Evolutionary conservation across 2,797 vertebrate genomes (phyloP).

Genomic region (Pipistrellus kuhlii): DNA sequence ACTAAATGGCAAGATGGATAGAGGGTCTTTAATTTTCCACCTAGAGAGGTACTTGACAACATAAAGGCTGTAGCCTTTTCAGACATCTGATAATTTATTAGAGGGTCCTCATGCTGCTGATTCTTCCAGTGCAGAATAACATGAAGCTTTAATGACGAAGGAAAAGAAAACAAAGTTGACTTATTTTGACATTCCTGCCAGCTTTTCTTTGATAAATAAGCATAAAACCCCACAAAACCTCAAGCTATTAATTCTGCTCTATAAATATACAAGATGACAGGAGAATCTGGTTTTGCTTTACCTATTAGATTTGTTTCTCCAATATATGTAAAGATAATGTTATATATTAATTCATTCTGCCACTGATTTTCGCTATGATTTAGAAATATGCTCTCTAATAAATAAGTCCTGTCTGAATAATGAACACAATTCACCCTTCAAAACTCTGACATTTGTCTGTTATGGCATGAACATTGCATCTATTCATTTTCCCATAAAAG

Average conservation of each 20-base stretch:
- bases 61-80: neutral
- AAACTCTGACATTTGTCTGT: constrained; percentile 42
- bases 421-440: constrained; percentile 46
- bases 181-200: neutral
- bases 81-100: neutral
- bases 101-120: neutral
- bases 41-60: neutral
- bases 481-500: constrained; percentile 53
- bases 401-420: constrained; percentile 60
- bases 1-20: neutral
- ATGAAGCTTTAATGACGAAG: neutral
- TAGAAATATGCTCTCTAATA: constrained; percentile 48
- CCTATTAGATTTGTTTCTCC: constrained; percentile 47
- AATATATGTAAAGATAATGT: constrained; percentile 59
- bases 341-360: constrained; percentile 56
- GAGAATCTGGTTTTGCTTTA: constrained; percentile 57
- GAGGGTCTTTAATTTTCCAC: neutral
- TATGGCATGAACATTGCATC: neutral
- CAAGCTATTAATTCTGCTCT: constrained; percentile 45
- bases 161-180: constrained; percentile 37
- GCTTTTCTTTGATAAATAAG: constrained; percentile 46
- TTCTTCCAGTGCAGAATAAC: neutral
- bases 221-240: neutral
- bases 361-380: constrained; percentile 34
- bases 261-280: neutral